phyloP scores from a whole-genome alignment of 2,888 invertebrate genomes.

The Calliphora vomitoria region DNA sequence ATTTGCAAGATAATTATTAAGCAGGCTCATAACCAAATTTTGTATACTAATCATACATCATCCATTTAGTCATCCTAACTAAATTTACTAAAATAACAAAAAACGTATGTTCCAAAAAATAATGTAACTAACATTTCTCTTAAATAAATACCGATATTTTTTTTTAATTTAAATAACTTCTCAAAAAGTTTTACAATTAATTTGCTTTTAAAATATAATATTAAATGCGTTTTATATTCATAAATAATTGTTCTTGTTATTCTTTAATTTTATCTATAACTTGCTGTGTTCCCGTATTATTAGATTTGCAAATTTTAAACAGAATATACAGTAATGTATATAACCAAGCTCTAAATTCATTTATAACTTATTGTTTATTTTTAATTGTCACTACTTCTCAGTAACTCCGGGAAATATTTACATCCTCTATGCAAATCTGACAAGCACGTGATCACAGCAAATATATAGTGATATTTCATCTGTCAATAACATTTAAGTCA shows the following conservation, averaged over 20 bases:
- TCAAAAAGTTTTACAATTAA: slow-evolving; percentile 14
- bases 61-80: slow-evolving; percentile 29
- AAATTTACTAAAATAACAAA: neutral
- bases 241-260: slow-evolving; percentile 30
- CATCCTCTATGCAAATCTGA: no score
- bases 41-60: slow-evolving; percentile 55
- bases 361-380: no score
- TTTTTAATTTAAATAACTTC: slow-evolving; percentile 18
- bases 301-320: no score
- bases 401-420: no score
- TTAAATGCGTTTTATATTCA: neutral
- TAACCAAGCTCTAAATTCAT: no score
- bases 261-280: slow-evolving; percentile 35
- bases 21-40: slow-evolving; percentile 62
- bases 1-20: slow-evolving; percentile 24
- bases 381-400: no score
- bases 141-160: neutral
- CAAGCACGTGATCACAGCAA: no score
- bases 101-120: neutral
- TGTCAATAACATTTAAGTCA: slow-evolving; percentile 72
- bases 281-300: no score
- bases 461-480: slow-evolving; percentile 71
- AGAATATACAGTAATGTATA: no score
- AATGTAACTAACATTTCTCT: slow-evolving; percentile 60
- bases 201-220: slow-evolving; percentile 5